Evolutionary conservation across 2,113 vertebrate genomes (phyloP).

Genomic region (Ammodytes dubius): DNA sequence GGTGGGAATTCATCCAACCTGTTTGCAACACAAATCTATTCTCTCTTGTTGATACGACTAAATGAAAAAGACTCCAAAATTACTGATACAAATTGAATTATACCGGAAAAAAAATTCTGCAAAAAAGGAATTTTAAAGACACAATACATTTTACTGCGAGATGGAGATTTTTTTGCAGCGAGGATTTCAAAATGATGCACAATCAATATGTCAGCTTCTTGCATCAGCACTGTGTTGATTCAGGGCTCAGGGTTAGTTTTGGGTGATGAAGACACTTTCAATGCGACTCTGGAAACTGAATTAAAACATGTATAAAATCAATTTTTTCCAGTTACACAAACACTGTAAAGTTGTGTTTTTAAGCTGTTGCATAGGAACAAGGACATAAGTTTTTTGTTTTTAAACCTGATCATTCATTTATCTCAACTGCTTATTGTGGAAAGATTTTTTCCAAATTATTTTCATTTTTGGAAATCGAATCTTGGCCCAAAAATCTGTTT

Average conservation of each 20-base stretch:
- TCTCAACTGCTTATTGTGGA: not conserved
- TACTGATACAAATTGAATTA: not conserved
- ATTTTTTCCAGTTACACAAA: conserved; percentile 11
- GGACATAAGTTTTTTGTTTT: too few species aligned
- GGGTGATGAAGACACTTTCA: not conserved
- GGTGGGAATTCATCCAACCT: not conserved
- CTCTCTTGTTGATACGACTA: too few species aligned
- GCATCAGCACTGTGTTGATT: not conserved
- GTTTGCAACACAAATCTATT: not conserved
- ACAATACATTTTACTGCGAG: not conserved
- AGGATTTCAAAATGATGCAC: not conserved
- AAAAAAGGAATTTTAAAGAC: not conserved
- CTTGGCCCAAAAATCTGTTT: not conserved
- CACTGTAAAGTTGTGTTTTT: conserved; percentile 2
- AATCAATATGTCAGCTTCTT: not conserved
- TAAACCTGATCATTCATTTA: not conserved
- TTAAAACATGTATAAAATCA: not conserved
- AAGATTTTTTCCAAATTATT: not conserved
- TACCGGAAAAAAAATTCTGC: not conserved
- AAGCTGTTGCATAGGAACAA: conserved; percentile 5
- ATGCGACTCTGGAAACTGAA: not conserved
- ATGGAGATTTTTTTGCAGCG: not conserved
- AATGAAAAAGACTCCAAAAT: not conserved
- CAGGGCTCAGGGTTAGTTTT: not conserved
- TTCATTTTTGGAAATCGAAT: not conserved